A percentile compares a stretch with the other conserved stretches of the same genome.
phyloP scores from a whole-genome alignment of 2,888 invertebrate genomes.

The Bibio marci region DNA sequence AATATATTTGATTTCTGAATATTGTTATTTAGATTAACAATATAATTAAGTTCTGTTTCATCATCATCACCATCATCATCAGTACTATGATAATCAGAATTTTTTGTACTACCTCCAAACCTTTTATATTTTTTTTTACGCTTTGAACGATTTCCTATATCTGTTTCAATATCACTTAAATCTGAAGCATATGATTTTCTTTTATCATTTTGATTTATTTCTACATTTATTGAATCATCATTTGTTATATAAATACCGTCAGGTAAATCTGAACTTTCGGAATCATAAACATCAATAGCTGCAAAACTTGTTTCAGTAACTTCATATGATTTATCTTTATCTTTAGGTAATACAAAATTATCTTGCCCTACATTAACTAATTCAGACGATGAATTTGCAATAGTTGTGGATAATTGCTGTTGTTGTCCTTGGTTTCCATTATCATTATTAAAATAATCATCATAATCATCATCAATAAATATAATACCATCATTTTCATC shows the following conservation, averaged over 20 bases:
- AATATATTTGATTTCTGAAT: too few relatives aligned
- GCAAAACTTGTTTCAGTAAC: conserved; percentile 29
- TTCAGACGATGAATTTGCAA: background rate
- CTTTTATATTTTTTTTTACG: conserved; percentile 22
- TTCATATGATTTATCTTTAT: conserved; percentile 31
- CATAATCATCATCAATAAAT: too few relatives aligned
- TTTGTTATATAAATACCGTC: conserved; percentile 22
- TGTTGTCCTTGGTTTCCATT: too few relatives aligned
- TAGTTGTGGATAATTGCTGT: background rate
- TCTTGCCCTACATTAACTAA: conserved; percentile 6
- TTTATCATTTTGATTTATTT: too few relatives aligned
- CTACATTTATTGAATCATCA: too few relatives aligned
- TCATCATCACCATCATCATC: conserved; percentile 13
- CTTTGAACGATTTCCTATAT: conserved; percentile 14
- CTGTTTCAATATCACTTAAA: conserved; percentile 10
- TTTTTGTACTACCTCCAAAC: conserved; percentile 19
- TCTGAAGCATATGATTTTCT: conserved; percentile 12
- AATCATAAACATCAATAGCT: conserved; percentile 37
- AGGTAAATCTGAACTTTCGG: conserved; percentile 35
- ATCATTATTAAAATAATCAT: too few relatives aligned
- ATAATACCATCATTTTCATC: too few relatives aligned
- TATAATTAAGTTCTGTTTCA: conserved; percentile 2
- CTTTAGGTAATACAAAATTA: conserved; percentile 33
- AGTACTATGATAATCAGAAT: conserved; percentile 11
- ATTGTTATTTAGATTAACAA: too few relatives aligned